These are phyloP conservation scores for Aythya baeri DNA, from an alignment of 2,113 vertebrate genomes.

Conservation along the genomic window DNA sequence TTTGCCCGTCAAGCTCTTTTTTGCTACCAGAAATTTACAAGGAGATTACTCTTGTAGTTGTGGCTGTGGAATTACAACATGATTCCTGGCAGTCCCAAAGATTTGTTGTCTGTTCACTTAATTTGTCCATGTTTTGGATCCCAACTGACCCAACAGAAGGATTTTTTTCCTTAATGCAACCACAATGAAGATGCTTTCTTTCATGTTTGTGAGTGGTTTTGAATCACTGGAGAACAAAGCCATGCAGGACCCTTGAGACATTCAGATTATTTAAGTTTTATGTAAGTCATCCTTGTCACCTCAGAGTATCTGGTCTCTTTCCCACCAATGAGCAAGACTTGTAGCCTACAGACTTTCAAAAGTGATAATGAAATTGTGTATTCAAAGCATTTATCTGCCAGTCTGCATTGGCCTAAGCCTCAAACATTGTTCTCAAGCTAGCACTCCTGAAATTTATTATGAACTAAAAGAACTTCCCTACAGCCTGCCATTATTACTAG, in stretches of 20 bases:
- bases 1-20: not conserved
- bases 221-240: not conserved
- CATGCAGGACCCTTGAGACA: not conserved
- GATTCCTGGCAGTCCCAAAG: slow-evolving; percentile 45
- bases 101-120: slow-evolving; percentile 43
- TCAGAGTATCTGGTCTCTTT: not conserved
- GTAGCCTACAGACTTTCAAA: slow-evolving; percentile 16
- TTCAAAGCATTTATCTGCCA: slow-evolving; percentile 9
- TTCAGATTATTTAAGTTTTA: not conserved
- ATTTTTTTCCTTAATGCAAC: slow-evolving; percentile 43
- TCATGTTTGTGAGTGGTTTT: not conserved
- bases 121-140: slow-evolving; percentile 43
- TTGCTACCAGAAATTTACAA: slow-evolving; percentile 26
- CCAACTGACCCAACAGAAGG: slow-evolving; percentile 13
- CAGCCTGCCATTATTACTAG: slow-evolving; percentile 50
- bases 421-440: slow-evolving; percentile 66
- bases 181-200: slow-evolving; percentile 36
- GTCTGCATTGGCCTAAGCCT: slow-evolving; percentile 36
- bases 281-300: not conserved
- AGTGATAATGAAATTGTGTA: slow-evolving; percentile 36
- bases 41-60: slow-evolving; percentile 31
- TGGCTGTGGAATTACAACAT: slow-evolving; percentile 34
- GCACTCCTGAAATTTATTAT: slow-evolving; percentile 60
- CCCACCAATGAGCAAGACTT: not conserved
- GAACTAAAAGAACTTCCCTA: slow-evolving; percentile 48